Evolutionary conservation across 2,888 invertebrate genomes (phyloP), one percentile per base, ranked within the genome.

Genomic region (Cyaniris semiargus): DNA sequence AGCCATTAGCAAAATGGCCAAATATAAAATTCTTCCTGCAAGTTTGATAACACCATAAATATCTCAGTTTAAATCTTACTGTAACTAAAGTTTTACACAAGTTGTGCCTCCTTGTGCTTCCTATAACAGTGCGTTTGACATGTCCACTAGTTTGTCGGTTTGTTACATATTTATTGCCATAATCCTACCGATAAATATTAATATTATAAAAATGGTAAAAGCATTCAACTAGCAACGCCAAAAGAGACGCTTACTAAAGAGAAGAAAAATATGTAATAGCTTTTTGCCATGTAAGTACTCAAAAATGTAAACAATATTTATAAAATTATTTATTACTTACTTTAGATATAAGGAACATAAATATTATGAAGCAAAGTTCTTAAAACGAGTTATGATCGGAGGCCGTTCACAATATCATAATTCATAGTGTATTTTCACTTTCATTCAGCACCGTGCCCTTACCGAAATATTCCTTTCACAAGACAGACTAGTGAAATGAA

Each of bases 181-280:
- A 58, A 58, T 21, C 5, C 4, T 27, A 23, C 6, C 21, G 13
- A 23, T 60, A 60, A 60, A 23, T 23, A 60, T 60, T 10, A 60
- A 60, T 60, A 60, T 13, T 13, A 60, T 60, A 60, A 60, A 60
- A 60, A 60, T 60, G 60, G 60, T 23, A 60, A 60, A 60, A 60
- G 23, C 23, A 60, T 60, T 27, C 23, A 60, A 23, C 13, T 23
- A 10, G 60, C 60, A 60, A 27, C 23, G 4, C 58, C 21, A 58
- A 58, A 58, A 10, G 7, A 58, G 58, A 58, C 60, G 3, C 10
- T 13, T 60, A 60, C 23, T 44, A 13, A 44, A 44, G 10, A 13
- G 10, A 44, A 44, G 44, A 44, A 44, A 44, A 10, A 44, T 44
- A 44, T 44, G 44, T 10, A 44, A 44, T 60, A 60, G 23, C 23